Conservation (phyloP, 2,888 invertebrate genomes). For the Orgyia antiqua region DNA sequence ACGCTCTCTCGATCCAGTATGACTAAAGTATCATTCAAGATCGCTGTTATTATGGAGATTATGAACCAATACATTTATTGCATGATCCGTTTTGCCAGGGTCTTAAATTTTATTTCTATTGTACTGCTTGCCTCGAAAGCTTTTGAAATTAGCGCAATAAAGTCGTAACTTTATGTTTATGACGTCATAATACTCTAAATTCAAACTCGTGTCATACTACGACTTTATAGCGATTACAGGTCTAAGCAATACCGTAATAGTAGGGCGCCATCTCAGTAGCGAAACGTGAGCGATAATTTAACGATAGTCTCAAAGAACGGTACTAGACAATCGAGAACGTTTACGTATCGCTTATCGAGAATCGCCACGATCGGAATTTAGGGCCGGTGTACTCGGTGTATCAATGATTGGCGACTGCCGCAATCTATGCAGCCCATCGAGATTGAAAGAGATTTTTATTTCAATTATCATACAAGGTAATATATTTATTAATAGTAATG, state of each 20-base stretch:
- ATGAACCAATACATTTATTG: slow-evolving; percentile 1
- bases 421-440: slow-evolving; percentile 42
- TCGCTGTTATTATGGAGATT: no score
- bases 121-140: slow-evolving; percentile 6
- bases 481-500: no score
- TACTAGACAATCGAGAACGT: slow-evolving; percentile 64
- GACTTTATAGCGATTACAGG: slow-evolving; percentile 28
- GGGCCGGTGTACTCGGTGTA: slow-evolving; percentile 41
- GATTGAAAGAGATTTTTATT: slow-evolving; percentile 29
- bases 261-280: slow-evolving; percentile 61
- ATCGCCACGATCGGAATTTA: slow-evolving; percentile 68
- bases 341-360: slow-evolving; percentile 68
- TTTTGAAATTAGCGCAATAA: slow-evolving; percentile 7
- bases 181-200: slow-evolving; percentile 20
- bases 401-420: slow-evolving; percentile 26
- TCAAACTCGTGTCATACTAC: slow-evolving; percentile 24
- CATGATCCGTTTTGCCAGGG: slow-evolving; percentile 3
- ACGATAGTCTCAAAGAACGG: slow-evolving; percentile 61
- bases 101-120: slow-evolving; percentile 6
- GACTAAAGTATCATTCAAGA: no score
- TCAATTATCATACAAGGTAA: no score
- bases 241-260: slow-evolving; percentile 47
- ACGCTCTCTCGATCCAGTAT: no score
- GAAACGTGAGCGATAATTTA: slow-evolving; percentile 74
- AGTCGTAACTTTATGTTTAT: slow-evolving; percentile 10